Evolutionary conservation across 1,140 invertebrate species (phyloP).

Genomic region (Nasonia vitripennis): DNA sequence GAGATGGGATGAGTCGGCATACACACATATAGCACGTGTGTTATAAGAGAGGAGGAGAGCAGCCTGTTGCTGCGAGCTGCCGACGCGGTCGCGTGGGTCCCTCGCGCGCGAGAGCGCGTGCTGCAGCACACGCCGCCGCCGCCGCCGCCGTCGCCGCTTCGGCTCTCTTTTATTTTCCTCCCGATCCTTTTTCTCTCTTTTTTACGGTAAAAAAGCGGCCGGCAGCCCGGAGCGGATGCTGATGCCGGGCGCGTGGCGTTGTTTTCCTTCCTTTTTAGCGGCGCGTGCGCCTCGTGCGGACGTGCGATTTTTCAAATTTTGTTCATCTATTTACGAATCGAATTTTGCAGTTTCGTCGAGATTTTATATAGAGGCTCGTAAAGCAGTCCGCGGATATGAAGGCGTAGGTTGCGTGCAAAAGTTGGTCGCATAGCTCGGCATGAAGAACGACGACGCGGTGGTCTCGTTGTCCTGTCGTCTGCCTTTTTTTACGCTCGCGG

Average conservation of each 20-base stretch:
- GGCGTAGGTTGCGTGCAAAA: slow-evolving; percentile 38
- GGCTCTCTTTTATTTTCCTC: slow-evolving; percentile 22
- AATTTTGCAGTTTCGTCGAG: too few species aligned
- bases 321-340: too few species aligned
- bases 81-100: slow-evolving; percentile 59
- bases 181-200: not conserved
- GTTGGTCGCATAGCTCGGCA: not conserved
- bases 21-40: not conserved
- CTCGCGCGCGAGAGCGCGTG: slow-evolving; percentile 57
- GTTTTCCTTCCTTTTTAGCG: slow-evolving; percentile 56
- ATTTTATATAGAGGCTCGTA: too few species aligned
- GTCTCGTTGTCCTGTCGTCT: slow-evolving; percentile 3
- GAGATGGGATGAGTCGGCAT: not conserved
- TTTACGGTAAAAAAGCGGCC: slow-evolving; percentile 15
- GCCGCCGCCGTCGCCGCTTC: too few species aligned
- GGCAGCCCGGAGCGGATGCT: not conserved
- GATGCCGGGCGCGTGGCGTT: slow-evolving; percentile 18
- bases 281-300: too few species aligned
- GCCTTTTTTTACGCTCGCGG: not conserved
- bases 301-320: too few species aligned
- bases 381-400: slow-evolving; percentile 12
- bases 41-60: slow-evolving; percentile 43
- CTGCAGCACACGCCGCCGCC: slow-evolving; percentile 30
- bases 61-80: slow-evolving; percentile 70
- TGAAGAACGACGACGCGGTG: not conserved